Evolutionary conservation across 2,113 vertebrate species (phyloP).

Genomic region (Hydropotes inermis): DNA sequence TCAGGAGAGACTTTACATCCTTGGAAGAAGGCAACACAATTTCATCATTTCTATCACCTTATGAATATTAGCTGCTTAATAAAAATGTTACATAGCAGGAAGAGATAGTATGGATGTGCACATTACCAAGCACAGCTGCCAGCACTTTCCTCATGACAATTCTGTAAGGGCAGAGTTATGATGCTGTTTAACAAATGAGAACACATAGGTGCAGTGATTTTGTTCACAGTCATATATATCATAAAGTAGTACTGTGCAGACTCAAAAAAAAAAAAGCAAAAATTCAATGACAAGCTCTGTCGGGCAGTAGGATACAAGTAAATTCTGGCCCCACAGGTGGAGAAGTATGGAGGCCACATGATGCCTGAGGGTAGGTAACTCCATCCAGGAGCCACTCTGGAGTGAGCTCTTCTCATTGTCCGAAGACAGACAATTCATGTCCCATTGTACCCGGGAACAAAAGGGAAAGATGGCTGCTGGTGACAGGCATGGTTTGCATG

Average conservation of each 20-base stretch:
- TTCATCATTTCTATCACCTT: neutral
- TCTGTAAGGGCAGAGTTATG: neutral
- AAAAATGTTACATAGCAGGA: neutral
- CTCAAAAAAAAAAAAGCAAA: neutral
- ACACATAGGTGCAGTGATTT: neutral
- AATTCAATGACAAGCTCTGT: neutral
- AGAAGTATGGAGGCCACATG: fast-evolving
- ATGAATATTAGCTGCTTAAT: neutral
- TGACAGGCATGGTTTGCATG: neutral
- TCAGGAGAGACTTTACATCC: neutral
- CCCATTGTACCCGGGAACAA: neutral
- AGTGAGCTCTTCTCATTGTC: neutral
- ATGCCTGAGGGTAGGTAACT: neutral
- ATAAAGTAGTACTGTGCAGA: neutral
- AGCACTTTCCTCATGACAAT: neutral
- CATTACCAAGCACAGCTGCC: neutral
- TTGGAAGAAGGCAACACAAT: neutral
- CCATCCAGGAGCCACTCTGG: neutral
- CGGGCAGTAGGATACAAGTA: neutral
- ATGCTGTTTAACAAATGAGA: neutral
- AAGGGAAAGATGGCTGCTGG: neutral
- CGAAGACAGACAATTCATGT: neutral
- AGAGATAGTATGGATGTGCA: neutral
- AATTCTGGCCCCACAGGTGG: no score
- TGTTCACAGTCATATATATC: neutral